Evolutionary conservation across 2,113 vertebrate genomes (phyloP), one percentile per base, ranked within the genome.

Genomic region (Triplophysa rosa): DNA sequence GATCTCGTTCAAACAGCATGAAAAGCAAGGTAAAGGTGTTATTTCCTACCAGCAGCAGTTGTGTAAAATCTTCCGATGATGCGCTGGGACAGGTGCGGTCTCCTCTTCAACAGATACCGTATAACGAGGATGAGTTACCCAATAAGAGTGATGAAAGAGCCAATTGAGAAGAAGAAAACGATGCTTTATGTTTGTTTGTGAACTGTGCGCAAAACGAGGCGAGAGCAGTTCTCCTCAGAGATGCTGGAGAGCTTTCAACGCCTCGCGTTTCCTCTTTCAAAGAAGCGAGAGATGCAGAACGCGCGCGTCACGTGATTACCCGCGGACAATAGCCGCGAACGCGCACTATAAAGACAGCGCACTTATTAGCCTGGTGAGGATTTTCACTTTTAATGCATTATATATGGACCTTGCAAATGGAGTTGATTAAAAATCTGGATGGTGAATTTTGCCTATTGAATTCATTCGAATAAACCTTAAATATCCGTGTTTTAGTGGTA

Each of bases 221-320:
- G 16, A 2, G 6, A 58, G 8, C 54, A 10, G 6, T 45, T 21
- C 16, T 19, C 12, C 26, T 33, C 61, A 10, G 24, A 65, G 26
- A 63, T 74, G 40, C 19, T 8, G 26, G 19, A 14, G 45, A 23
- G 62, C 2, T 29, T 21, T 37, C 61, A 37, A 33, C 3, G 74
- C 61, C 17, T 24, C 4, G 24, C 72, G 37, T 75, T 49, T 64
- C 17, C 45, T 23, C 45, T 52, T 77, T 66, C 62, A 37, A 54
- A 66, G 74, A 52, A 76, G 42, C 73, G 1, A 45, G 49, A 40
- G 62, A 24, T n/a, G 49, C 45, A 49, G 74, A 65, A 77, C 19
- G 24, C 62, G 23, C 45, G 74, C 29, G 74, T 77, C 74, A 77
- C 74, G 74, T 77, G 74, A 65, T 8, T 17, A 9, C 42, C 62